Evolutionary conservation across 2,888 invertebrate genomes (phyloP), one percentile per base, ranked within the genome.

Genomic region (Cryptus viduatorius): DNA sequence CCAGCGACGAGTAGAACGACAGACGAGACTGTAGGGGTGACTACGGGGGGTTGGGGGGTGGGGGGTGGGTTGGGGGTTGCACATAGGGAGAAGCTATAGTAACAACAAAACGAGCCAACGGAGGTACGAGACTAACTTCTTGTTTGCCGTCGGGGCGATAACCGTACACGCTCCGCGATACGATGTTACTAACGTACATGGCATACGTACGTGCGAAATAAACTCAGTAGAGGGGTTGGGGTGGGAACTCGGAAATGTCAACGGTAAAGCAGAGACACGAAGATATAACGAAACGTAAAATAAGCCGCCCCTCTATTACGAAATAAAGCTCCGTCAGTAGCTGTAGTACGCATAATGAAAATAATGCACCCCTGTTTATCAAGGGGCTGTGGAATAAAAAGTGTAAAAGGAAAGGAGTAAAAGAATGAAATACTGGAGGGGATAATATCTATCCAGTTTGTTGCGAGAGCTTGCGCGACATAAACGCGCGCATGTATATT

Each of bases 1-100:
- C 85, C 83, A 77, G 82, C 80, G 80, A 73, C 61, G 31, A 61
- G 46, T 2, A 46, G 14, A 53, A 50, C 69, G 31, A 56, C 42
- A 24, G 59, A 59, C 72, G 7, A 37, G 37, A 37, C 37, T 37
- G 4, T 4, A 7, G 37, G 5, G 37, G 37, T 37, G 5, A 1
- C 7, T 0, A 8, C 4, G 8, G 37, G 8, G 7, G 37, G 7
- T 8, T 4, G 3, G 37, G 37, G n/a, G n/a, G n/a, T n/a, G 8
- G 37, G 8, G 7, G 37, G 7, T 8, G 37, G 37, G 0, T 37
- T 1, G 37, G 37, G 37, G 37, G 4, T 4, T 4, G 10, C 16
- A 56, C 10, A 53, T 16, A 53, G 19, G 10, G 10, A 7, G 16
- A 16, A 16, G 53, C 19, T 24, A 46, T 72, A 61, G 61, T 10